Conservation (phyloP, 2,113 vertebrate genomes). For the Pipra filicauda region DNA sequence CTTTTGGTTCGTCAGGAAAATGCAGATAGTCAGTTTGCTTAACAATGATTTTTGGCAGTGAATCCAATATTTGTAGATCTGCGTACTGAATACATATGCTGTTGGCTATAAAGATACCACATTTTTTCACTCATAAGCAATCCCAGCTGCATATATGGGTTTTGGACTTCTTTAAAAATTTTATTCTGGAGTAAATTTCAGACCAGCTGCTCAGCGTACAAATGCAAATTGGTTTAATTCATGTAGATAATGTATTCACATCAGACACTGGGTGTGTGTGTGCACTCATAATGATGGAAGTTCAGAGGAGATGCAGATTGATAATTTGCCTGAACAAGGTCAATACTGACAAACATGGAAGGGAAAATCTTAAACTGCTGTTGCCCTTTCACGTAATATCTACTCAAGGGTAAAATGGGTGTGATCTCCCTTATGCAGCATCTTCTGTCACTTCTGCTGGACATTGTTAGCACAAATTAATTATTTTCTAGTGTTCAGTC, state of each 20-base stretch:
- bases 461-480: not conserved
- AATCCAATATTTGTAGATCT: conserved; percentile 56
- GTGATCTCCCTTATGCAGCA: not conserved
- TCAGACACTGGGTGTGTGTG: not conserved
- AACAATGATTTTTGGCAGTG: conserved; percentile 58
- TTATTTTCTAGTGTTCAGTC: not conserved
- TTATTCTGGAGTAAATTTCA: conserved; percentile 44
- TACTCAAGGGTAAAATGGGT: not conserved
- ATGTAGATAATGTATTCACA: conserved; percentile 23
- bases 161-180: not conserved
- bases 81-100: conserved; percentile 51
- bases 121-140: conserved; percentile 59
- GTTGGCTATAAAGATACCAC: conserved; percentile 58
- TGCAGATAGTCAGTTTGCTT: conserved; percentile 43
- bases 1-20: conserved; percentile 38
- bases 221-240: conserved; percentile 61
- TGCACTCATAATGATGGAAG: not conserved
- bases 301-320: not conserved
- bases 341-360: not conserved
- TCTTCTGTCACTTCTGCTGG: conserved; percentile 13
- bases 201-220: conserved; percentile 36
- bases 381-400: not conserved
- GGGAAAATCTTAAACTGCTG: not conserved
- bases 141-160: conserved; percentile 52
- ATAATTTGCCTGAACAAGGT: not conserved